Base-by-base conservation (phyloP, 2,888 invertebrate species). In the Aleiodes alternator region DNA sequence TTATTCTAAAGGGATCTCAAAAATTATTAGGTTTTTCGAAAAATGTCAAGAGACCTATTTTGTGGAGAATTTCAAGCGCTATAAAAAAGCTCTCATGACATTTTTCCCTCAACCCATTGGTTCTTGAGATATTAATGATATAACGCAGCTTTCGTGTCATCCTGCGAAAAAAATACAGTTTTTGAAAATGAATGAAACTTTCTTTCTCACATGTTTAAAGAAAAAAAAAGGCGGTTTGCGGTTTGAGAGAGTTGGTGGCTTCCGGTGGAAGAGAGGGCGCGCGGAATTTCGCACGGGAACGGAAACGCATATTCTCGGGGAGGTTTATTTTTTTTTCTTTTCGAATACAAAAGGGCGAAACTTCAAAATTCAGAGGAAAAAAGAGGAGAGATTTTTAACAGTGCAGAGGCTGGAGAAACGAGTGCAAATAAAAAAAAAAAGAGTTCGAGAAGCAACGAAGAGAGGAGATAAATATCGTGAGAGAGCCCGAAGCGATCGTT, bases 401-500 rank as follows among this genome's bases (percentile, higher is more conserved):
- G 38, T 6, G 38, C 11, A 16, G 38, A 55, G 53, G 50, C 68
- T 16, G 69, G 23, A 71, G 59, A 38, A 59, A 59, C 23, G 53
- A 51, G 69, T 71, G 72, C 31, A 50, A 61, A 72, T 70, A 23
- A 53, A 53, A 48, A 43, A 61, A 72, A 68, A 23, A 55, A 53
- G 31, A 75, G 43, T 43, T 74, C 14, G 72, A 69, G 38, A 38
- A 68, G 59, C 55, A 72, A 71, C 68, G 50, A 31, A 72, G 59
- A 50, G 14, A 59, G 53, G 69, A 34, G 51, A 56, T 51, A 64
- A 51, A 69, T 72, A 57, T 34, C n/a, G 66, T 48, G 75, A 71
- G 77, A 78, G 53, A 68, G 80, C 72, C 78, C 79, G 84, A 80
- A 82, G 80, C 78, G 83, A 77, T 81, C 79, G 81, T 79, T 79